These are phyloP conservation scores for Allobates femoralis DNA, from an alignment of 2,797 vertebrate species.

Conservation along the genomic window DNA sequence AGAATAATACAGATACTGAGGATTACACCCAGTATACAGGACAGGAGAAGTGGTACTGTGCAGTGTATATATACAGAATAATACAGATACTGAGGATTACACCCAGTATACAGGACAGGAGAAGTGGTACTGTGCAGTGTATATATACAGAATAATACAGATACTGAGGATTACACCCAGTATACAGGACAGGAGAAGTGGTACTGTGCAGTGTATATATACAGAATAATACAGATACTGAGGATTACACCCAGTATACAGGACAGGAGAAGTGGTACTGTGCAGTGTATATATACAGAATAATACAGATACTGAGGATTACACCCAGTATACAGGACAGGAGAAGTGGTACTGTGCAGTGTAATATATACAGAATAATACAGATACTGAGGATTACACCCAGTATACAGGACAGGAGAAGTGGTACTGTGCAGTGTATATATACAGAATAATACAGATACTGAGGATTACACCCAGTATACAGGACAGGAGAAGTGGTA, in stretches of 20 bases:
- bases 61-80: not conserved
- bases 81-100: no score
- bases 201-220: no score
- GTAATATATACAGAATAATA: not conserved
- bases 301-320: no score
- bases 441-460: not conserved
- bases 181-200: not conserved
- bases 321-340: no score
- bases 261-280: not conserved
- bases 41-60: not conserved
- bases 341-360: not conserved
- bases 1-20: not conserved
- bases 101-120: no score
- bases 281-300: not conserved
- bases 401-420: not conserved
- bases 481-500: not conserved
- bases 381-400: no score
- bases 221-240: not conserved
- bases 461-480: not conserved
- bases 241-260: not conserved
- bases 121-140: not conserved
- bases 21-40: not conserved
- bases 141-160: not conserved
- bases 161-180: no score
- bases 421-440: no score